These are phyloP conservation scores for Drosophila serrata DNA, from an alignment of 1,140 invertebrate genomes.

Conservation along the genomic window DNA sequence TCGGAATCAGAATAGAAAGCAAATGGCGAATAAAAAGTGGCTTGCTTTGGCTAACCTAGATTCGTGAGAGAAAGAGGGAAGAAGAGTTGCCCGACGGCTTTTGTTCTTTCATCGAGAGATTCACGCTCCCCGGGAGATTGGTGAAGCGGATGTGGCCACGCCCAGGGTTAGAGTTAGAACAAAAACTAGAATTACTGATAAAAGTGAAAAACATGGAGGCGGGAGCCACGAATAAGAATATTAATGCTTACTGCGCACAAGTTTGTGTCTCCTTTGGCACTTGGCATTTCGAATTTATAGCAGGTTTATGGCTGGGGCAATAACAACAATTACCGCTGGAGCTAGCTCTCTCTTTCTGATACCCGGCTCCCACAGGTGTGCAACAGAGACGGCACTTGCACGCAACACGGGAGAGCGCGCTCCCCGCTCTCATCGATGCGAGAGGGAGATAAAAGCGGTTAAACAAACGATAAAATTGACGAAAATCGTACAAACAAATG, in stretches of 20 bases:
- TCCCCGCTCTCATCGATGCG: slow-evolving; percentile 15
- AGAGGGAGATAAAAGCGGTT: slow-evolving; percentile 49
- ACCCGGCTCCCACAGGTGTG: slow-evolving; percentile 36
- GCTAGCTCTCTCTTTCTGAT: slow-evolving; percentile 1
- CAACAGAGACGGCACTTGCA: slow-evolving; percentile 35
- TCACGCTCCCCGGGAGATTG: slow-evolving; percentile 20
- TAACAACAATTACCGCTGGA: slow-evolving; percentile 17
- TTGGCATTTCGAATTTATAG: slow-evolving; percentile 47
- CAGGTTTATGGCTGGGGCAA: slow-evolving; percentile 32
- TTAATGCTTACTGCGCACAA: slow-evolving; percentile 34
- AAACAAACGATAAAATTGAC: slow-evolving; percentile 45
- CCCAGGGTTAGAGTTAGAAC: slow-evolving; percentile 31
- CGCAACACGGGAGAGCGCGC: slow-evolving; percentile 19
- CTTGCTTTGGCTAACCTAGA: slow-evolving; percentile 42
- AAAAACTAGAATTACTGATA: slow-evolving; percentile 56
- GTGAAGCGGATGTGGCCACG: slow-evolving; percentile 72
- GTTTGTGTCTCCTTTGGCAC: slow-evolving; percentile 35
- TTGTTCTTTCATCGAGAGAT: slow-evolving; percentile 20
- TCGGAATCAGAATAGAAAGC: slow-evolving; percentile 62
- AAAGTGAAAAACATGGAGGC: slow-evolving; percentile 43
- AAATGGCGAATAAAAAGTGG: slow-evolving; percentile 47
- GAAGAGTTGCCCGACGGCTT: slow-evolving; percentile 40
- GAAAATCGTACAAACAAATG: slow-evolving; percentile 28
- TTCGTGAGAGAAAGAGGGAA: slow-evolving; percentile 27
- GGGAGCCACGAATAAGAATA: slow-evolving; percentile 14